Base-by-base conservation (phyloP, 2,113 vertebrate species). In the Mesitornis unicolor region DNA sequence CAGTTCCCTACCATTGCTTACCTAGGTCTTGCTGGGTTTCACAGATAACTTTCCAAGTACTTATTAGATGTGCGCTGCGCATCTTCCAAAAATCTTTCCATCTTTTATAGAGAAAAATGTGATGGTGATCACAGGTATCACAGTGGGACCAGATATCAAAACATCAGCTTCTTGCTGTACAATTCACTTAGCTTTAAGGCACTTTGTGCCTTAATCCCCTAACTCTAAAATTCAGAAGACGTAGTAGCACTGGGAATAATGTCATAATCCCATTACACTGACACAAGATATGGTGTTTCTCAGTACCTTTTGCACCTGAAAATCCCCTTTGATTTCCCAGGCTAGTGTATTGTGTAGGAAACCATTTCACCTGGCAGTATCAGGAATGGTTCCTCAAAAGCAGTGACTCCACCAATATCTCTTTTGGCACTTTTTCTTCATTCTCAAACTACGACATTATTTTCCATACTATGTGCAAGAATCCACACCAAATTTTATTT, bases 301-400 rank as follows among this genome's bases (percentile, higher is more conserved):
- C 26, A 5, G 57, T 14, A 29, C 4, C 36, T 47, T 64, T 20
- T 50, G 13, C 48, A 40, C 18, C 89, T 70, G 0, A 9, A 40
- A 71, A n/a, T 10, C 42, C 42, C 29, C 33, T 5, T 14, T 12
- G 16, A 15, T 25, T 33, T 73, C 63, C 9, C 36, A 3, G 54
- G 38, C 16, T 18, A 56, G 2, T 4, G 29, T 16, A 11, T 2
- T 13, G 26, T 10, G 4, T 2, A 28, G 42, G 36, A 60, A 24
- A 70, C 24, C 20, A 2, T 4, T 7, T 57, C 40, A 8, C 21
- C 26, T 9, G 19, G 2, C 21, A 31, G 25, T 45, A 28, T 43
- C 61, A 0, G 5, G 2, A 13, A 6, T 2, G 29, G 10, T 2
- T 8, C 50, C 65, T 28, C 5, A 3, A 28, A 26, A 19, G 6